A percentile compares a stretch with the other conserved stretches of the same genome.
Evolutionary conservation across 2,888 invertebrate species (phyloP).

Genomic region (Hemicrepidius hirtus): DNA sequence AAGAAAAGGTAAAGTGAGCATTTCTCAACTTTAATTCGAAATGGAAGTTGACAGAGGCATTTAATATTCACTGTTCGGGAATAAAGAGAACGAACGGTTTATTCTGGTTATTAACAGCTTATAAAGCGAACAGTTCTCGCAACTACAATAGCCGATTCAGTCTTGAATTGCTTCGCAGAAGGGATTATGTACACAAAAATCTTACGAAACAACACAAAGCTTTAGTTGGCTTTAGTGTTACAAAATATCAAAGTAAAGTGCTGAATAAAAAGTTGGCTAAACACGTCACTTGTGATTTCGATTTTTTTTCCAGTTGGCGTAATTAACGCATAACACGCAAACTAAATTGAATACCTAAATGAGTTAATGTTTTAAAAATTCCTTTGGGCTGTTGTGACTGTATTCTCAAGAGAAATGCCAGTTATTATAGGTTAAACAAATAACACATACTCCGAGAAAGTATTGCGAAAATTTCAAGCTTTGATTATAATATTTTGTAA

Average conservation of each 20-base stretch:
- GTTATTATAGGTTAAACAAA: not conserved
- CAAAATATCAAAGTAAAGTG: slow-evolving; percentile 3
- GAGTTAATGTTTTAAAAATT: slow-evolving; percentile 17
- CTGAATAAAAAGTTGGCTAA: not conserved
- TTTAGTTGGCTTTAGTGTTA: slow-evolving; percentile 8
- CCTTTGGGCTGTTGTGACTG: not conserved
- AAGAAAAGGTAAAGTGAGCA: slow-evolving; percentile 26
- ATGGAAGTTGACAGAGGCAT: slow-evolving; percentile 33
- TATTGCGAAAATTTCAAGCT: not conserved
- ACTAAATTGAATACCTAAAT: slow-evolving; percentile 18
- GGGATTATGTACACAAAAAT: slow-evolving; percentile 27
- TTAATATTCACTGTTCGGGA: slow-evolving; percentile 31
- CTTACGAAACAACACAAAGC: slow-evolving; percentile 18
- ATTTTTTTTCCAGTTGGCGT: slow-evolving; percentile 16
- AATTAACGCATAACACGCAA: slow-evolving; percentile 17
- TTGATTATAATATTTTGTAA: not conserved
- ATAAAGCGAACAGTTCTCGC: slow-evolving; percentile 33
- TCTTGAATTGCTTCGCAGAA: slow-evolving; percentile 7
- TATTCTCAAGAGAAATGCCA: not conserved
- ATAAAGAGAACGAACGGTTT: slow-evolving; percentile 33
- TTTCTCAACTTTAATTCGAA: slow-evolving; percentile 32
- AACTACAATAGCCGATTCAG: slow-evolving; percentile 20
- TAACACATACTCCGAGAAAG: too few relatives aligned
- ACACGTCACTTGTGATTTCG: slow-evolving; percentile 20
- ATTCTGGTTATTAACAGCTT: slow-evolving; percentile 38